These are phyloP conservation scores for Micronycteris hirsuta DNA, from an alignment of 2,113 vertebrate genomes.

Conservation along the genomic window DNA sequence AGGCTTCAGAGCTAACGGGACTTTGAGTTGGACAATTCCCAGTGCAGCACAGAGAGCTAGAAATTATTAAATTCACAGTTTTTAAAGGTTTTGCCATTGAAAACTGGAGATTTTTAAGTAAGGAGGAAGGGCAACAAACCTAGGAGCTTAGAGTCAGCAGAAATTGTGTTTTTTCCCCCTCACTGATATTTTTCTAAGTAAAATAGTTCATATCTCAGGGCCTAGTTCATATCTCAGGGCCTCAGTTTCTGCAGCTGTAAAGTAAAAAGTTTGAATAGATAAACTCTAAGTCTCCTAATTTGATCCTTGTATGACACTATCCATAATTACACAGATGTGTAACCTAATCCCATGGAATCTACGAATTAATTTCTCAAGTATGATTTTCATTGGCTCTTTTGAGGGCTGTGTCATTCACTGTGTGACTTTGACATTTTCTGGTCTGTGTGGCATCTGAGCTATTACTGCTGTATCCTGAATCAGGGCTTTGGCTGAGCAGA, in stretches of 20 bases:
- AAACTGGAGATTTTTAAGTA: neutral
- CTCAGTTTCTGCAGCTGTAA: neutral
- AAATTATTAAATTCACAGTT: conserved; percentile 1
- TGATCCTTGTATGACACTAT: neutral
- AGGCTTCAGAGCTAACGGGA: conserved; percentile 31
- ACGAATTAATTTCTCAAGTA: neutral
- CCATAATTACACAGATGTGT: neutral
- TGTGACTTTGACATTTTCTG: neutral
- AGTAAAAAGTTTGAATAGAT: neutral
- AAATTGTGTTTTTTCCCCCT: neutral
- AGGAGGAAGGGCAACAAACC: neutral
- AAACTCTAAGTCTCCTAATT: neutral
- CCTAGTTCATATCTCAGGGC: neutral
- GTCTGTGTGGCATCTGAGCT: neutral
- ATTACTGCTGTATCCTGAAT: neutral
- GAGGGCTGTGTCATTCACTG: neutral
- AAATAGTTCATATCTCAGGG: neutral
- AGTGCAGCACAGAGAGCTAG: neutral
- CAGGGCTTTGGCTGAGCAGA: neutral
- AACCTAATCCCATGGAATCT: neutral
- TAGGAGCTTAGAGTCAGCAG: neutral
- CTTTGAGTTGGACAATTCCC: conserved; percentile 25
- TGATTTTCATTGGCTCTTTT: neutral
- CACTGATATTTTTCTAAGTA: neutral
- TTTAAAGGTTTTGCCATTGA: neutral